These are phyloP conservation scores for Lampropteryx suffumata DNA, from an alignment of 2,888 invertebrate species.

Conservation along the genomic window DNA sequence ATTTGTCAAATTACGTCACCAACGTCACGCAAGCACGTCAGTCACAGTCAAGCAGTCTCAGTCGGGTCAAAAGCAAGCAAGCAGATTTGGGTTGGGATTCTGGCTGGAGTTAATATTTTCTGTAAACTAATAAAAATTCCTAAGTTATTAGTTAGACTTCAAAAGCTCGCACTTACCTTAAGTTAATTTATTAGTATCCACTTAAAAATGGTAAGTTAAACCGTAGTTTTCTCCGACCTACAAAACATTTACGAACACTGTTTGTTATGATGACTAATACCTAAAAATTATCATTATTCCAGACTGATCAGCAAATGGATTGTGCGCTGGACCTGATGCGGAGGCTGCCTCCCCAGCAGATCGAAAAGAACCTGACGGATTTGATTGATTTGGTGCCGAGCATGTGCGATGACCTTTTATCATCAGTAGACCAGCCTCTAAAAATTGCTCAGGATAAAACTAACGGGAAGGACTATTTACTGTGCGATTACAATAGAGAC, in stretches of 20 bases:
- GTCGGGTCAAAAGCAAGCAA: too few species aligned
- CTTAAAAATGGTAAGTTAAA: slow-evolving; percentile 50
- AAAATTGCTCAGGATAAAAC: slow-evolving; percentile 98
- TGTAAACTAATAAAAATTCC: slow-evolving; percentile 24
- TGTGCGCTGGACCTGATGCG: slow-evolving; percentile 99
- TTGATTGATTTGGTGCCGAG: slow-evolving; percentile 97
- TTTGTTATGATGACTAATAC: slow-evolving; percentile 79
- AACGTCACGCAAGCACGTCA: too few species aligned
- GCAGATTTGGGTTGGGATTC: slow-evolving; percentile 48
- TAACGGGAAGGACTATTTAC: slow-evolving; percentile 97
- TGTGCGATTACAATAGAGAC: slow-evolving; percentile 99
- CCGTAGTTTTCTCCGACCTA: slow-evolving; percentile 14
- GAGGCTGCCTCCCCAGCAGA: slow-evolving; percentile 98
- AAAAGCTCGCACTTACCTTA: slow-evolving; percentile 5
- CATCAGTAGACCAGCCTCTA: slow-evolving; percentile 98
- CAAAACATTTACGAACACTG: slow-evolving; percentile 34
- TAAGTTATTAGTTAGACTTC: slow-evolving; percentile 14
- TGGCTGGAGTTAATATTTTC: slow-evolving; percentile 35
- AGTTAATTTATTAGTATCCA: slow-evolving; percentile 19
- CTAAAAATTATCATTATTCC: slow-evolving; percentile 48
- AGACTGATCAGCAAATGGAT: slow-evolving; percentile 99
- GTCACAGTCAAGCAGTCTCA: slow-evolving; percentile 44
- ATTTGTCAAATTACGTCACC: too few species aligned
- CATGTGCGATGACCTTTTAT: slow-evolving; percentile 97
- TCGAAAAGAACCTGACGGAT: slow-evolving; percentile 98